Conservation (phyloP, 1,140 invertebrate species). For the Drosophila trapezifrons region DNA sequence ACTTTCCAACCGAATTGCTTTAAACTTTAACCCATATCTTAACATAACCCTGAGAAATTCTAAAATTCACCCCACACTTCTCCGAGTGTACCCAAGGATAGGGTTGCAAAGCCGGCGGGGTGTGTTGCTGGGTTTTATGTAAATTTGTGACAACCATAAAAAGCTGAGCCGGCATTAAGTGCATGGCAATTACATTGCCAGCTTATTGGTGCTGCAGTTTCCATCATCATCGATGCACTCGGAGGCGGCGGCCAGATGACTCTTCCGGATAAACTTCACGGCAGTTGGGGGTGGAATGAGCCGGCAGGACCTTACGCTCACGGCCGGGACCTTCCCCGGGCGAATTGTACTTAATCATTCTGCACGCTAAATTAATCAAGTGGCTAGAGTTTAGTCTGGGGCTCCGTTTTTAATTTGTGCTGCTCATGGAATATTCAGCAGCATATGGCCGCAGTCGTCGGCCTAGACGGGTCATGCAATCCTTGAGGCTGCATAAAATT, state of each 20-base stretch:
- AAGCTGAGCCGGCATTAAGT: constrained; percentile 57
- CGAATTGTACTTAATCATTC: constrained; percentile 83
- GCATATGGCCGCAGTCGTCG: constrained; percentile 59
- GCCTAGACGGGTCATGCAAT: constrained; percentile 53
- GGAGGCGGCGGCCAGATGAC: constrained; percentile 40
- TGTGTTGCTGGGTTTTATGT: constrained; percentile 41
- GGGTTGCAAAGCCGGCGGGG: constrained; percentile 54
- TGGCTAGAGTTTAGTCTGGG: constrained; percentile 62
- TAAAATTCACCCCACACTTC: not conserved
- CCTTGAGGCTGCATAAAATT: constrained; percentile 73
- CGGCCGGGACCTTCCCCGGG: constrained; percentile 44
- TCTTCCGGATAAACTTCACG: constrained; percentile 20
- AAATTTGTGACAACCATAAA: constrained; percentile 62
- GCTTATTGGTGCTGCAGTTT: constrained; percentile 48
- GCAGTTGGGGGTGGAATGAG: constrained; percentile 18
- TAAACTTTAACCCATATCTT: too few relatives aligned
- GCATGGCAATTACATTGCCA: constrained; percentile 51
- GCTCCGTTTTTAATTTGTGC: constrained; percentile 74
- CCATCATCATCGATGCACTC: constrained; percentile 31
- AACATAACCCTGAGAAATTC: too few relatives aligned
- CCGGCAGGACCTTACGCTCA: constrained; percentile 9
- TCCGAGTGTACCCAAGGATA: constrained; percentile 30
- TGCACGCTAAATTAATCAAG: constrained; percentile 83
- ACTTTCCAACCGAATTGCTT: not conserved
- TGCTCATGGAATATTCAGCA: constrained; percentile 78